A percentile compares a stretch with the other conserved stretches of the same genome.
Conservation (phyloP, 2,888 invertebrate species). For the Minunthozetes semirufus region DNA sequence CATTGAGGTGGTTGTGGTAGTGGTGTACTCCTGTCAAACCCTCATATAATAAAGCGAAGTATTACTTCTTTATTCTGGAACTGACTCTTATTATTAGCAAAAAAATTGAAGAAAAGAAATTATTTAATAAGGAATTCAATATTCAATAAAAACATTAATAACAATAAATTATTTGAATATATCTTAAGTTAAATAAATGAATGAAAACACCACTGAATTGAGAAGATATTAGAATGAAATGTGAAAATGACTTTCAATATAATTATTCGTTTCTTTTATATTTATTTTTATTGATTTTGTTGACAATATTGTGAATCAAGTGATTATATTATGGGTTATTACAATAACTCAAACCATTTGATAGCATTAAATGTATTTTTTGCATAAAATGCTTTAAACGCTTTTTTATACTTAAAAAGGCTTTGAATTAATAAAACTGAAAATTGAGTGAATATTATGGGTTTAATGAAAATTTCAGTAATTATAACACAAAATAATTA, state of each 20-base stretch:
- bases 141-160: neutral
- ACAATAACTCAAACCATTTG: no score
- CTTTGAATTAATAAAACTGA: neutral
- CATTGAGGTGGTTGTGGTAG: no score
- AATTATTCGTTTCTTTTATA: neutral
- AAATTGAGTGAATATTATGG: neutral
- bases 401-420: neutral
- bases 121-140: neutral
- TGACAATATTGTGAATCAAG: neutral
- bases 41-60: neutral
- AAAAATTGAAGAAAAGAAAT: neutral
- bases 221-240: neutral
- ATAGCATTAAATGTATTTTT: neutral
- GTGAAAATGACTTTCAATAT: neutral
- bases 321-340: no score
- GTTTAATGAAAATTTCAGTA: neutral
- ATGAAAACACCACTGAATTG: neutral
- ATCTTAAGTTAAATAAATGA: neutral
- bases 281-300: neutral
- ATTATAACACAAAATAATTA: constrained; percentile 6
- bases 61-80: neutral
- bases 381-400: neutral
- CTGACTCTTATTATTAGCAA: neutral
- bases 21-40: no score
- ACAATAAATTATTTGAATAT: neutral